Percentiles rank a stretch among this genome's conserved stretches.
These are phyloP conservation scores for Drosophila ezoana DNA, from an alignment of 2,888 invertebrate genomes.

Conservation along the genomic window DNA sequence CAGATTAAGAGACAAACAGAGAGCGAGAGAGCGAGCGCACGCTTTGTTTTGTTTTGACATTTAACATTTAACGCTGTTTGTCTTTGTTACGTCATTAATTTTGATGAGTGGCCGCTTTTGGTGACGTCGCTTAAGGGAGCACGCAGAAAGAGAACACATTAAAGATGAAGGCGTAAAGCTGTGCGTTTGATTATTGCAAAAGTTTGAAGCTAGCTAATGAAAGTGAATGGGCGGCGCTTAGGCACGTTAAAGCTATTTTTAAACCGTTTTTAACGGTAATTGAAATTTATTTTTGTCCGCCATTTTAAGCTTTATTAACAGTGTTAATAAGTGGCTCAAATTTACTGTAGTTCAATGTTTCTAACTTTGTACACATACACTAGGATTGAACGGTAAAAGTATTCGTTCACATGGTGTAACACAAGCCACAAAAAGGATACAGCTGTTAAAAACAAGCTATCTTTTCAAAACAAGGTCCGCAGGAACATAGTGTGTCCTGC, in stretches of 20 bases:
- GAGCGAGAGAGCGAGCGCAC: background rate
- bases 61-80: slow-evolving; percentile 35
- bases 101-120: slow-evolving; percentile 12
- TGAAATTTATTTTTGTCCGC: slow-evolving; percentile 19
- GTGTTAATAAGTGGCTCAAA: background rate
- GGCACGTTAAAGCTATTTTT: slow-evolving; percentile 13
- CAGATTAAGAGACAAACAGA: background rate
- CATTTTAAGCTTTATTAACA: background rate
- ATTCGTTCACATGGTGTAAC: too few species aligned
- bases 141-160: background rate
- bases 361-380: too few species aligned
- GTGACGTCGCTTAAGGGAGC: slow-evolving; percentile 43
- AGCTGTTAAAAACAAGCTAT: too few species aligned
- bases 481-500: too few species aligned
- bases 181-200: slow-evolving; percentile 22
- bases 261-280: slow-evolving; percentile 25
- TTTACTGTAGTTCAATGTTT: background rate
- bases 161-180: slow-evolving; percentile 22
- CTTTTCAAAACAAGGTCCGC: too few species aligned
- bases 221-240: slow-evolving; percentile 32
- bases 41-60: slow-evolving; percentile 58
- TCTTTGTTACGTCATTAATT: slow-evolving; percentile 48
- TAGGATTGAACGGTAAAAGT: too few species aligned
- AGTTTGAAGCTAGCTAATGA: slow-evolving; percentile 42
- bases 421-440: too few species aligned